Evolutionary conservation across 2,888 invertebrate species (phyloP).

Genomic region (Masnerella sp.): DNA sequence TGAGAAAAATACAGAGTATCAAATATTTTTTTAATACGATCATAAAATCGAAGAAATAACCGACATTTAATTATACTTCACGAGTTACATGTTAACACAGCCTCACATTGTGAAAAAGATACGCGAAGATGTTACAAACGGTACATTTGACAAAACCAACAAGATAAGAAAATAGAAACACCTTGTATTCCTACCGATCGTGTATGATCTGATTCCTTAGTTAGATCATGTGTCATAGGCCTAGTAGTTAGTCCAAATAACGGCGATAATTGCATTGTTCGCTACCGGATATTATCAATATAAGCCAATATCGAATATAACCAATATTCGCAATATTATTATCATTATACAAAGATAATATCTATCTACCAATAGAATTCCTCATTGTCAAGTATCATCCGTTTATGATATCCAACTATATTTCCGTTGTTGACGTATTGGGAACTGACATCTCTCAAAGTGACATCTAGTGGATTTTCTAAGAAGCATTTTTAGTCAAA

Average conservation of each 20-base stretch:
- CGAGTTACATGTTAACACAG: slow-evolving; percentile 49
- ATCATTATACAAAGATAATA: no score
- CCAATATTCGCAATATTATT: slow-evolving; percentile 38
- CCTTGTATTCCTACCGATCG: slow-evolving; percentile 42
- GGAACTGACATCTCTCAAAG: no score
- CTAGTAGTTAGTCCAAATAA: slow-evolving; percentile 49
- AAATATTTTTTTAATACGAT: slow-evolving; percentile 37
- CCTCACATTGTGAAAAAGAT: slow-evolving; percentile 41
- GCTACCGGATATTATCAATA: slow-evolving; percentile 36
- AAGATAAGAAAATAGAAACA: slow-evolving; percentile 46
- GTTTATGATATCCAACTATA: slow-evolving; percentile 57
- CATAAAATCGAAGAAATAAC: slow-evolving; percentile 33
- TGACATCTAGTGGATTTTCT: no score
- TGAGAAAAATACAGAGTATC: slow-evolving; percentile 55
- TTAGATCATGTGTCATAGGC: slow-evolving; percentile 52
- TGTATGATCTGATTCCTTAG: slow-evolving; percentile 44
- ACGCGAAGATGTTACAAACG: slow-evolving; percentile 27
- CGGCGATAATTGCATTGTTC: slow-evolving; percentile 46
- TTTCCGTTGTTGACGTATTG: no score
- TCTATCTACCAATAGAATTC: slow-evolving; percentile 41
- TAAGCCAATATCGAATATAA: slow-evolving; percentile 34
- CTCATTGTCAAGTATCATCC: slow-evolving; percentile 49
- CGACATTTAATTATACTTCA: slow-evolving; percentile 49
- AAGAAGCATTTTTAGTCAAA: no score
- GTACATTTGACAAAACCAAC: slow-evolving; percentile 30